Percentiles rank a stretch among this genome's conserved stretches.
These are phyloP conservation scores for Drosophila infuscata DNA, from an alignment of 2,888 invertebrate genomes.

Conservation along the genomic window DNA sequence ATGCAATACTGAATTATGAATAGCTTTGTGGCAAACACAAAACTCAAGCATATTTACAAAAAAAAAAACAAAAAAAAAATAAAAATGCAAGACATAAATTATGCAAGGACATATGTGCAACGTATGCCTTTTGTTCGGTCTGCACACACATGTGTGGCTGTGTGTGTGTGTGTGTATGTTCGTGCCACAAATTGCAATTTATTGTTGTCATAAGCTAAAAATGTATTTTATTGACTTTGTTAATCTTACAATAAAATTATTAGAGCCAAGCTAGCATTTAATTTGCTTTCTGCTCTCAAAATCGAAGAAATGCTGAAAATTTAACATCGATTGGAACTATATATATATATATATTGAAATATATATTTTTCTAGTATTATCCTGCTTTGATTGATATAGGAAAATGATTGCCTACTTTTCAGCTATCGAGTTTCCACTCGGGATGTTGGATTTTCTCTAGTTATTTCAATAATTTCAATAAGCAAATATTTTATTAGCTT, in stretches of 20 bases:
- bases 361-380: neutral
- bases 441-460: neutral
- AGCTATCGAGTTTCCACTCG: neutral
- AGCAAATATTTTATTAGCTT: neutral
- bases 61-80: constrained; percentile 41
- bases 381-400: neutral
- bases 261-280: constrained; percentile 10
- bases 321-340: neutral
- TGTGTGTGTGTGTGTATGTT: constrained; percentile 12
- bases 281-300: neutral
- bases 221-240: constrained; percentile 74
- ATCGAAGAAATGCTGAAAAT: neutral
- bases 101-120: constrained; percentile 59
- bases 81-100: constrained; percentile 65
- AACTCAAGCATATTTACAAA: constrained; percentile 51
- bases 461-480: neutral
- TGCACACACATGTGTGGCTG: neutral
- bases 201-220: constrained; percentile 67
- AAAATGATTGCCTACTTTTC: neutral
- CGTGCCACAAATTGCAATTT: constrained; percentile 51
- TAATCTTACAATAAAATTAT: constrained; percentile 67
- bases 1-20: constrained; percentile 51
- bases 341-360: no score
- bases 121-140: constrained; percentile 2
- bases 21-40: constrained; percentile 38